Evolutionary conservation across 2,797 vertebrate species (phyloP).

Genomic region (Uromys caudimaculatus): DNA sequence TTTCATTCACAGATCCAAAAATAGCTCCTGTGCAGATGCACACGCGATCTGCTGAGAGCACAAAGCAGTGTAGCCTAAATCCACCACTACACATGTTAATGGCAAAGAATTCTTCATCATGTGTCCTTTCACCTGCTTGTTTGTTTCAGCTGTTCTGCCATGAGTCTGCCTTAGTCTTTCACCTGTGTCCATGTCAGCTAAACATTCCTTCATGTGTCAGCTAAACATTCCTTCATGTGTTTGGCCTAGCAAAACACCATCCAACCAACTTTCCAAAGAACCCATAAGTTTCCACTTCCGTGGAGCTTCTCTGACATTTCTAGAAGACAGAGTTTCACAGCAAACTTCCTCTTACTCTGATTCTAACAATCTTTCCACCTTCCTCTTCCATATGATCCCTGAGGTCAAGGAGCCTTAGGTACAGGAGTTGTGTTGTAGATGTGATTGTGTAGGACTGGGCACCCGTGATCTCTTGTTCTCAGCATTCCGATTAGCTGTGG

Average conservation of each 20-base stretch:
- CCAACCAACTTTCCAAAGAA: neutral
- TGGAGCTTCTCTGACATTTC: neutral
- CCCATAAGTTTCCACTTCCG: neutral
- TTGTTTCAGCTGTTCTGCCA: too few relatives aligned
- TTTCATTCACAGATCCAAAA: neutral
- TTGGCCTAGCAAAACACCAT: neutral
- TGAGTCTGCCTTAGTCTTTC: neutral
- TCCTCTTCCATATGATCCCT: neutral
- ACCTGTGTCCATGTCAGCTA: neutral
- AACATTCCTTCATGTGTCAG: neutral
- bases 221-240: neutral
- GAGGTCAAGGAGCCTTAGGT: neutral
- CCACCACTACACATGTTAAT: neutral
- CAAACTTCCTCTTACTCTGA: neutral
- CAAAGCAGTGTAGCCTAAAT: neutral
- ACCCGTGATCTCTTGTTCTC: neutral
- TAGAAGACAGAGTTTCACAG: neutral
- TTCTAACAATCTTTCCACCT: neutral
- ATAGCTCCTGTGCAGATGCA: neutral
- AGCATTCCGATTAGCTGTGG: neutral
- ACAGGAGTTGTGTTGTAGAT: neutral
- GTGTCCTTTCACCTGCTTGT: neutral
- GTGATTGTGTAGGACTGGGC: neutral
- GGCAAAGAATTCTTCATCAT: neutral
- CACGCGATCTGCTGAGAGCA: neutral